Conservation (phyloP, 2,113 vertebrate genomes). For the Atrichornis clamosus region DNA sequence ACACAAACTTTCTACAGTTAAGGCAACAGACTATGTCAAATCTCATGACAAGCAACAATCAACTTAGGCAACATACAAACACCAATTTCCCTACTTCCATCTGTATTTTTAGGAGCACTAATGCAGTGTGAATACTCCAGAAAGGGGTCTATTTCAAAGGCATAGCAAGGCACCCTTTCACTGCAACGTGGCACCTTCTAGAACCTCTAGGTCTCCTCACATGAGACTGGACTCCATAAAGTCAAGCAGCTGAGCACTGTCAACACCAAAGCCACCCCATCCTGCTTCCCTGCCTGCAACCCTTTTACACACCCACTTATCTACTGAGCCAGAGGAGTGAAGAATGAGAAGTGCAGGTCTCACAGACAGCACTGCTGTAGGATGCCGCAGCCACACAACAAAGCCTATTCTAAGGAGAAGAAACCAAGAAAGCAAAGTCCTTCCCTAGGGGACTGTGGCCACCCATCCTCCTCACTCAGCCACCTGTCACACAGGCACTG, state of each 20-base stretch:
- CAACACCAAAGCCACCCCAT: neutral
- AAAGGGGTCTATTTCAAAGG: neutral
- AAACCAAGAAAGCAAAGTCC: neutral
- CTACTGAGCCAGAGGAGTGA: neutral
- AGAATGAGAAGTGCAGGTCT: rapidly evolving
- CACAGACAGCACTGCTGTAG: rapidly evolving
- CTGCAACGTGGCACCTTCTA: neutral
- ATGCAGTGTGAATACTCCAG: neutral
- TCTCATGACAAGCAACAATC: neutral
- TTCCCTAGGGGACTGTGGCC: neutral
- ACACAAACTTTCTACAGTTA: neutral
- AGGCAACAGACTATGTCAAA: neutral
- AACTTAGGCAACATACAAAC: neutral
- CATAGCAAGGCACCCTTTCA: neutral
- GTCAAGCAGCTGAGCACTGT: neutral
- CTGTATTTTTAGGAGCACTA: neutral
- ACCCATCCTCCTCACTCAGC: neutral
- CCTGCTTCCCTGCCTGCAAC: neutral
- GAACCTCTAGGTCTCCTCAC: neutral
- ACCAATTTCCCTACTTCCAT: neutral
- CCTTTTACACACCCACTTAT: rapidly evolving
- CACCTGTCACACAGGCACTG: no score
- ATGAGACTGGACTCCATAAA: neutral
- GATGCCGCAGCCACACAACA: neutral
- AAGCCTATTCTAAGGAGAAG: neutral